phyloP scores from a whole-genome alignment of 2,113 vertebrate genomes.

The Indri indri region DNA sequence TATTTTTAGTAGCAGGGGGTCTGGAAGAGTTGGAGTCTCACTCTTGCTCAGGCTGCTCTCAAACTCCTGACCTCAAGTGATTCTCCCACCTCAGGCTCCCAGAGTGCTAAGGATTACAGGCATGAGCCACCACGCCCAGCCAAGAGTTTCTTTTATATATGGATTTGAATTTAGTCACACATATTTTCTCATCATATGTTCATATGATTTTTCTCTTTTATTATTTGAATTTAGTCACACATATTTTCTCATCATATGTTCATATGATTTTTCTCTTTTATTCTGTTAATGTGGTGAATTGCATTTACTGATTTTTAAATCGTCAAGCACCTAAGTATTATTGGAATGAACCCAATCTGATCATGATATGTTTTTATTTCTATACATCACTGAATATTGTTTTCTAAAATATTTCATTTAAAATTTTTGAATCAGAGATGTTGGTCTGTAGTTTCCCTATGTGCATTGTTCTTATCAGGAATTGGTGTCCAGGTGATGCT shows the following conservation, averaged over 20 bases:
- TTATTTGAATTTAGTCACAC: constrained; percentile 13
- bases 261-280: not conserved
- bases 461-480: not conserved
- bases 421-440: not conserved
- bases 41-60: too few relatives aligned
- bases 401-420: not conserved
- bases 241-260: not conserved
- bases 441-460: not conserved
- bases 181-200: not conserved
- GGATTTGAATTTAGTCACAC: not conserved
- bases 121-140: too few relatives aligned
- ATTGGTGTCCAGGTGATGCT: not conserved
- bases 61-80: too few relatives aligned
- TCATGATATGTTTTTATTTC: not conserved
- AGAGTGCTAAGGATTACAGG: too few relatives aligned
- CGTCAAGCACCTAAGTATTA: not conserved
- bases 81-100: too few relatives aligned
- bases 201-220: not conserved
- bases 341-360: not conserved
- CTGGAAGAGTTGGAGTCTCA: too few relatives aligned
- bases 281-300: not conserved
- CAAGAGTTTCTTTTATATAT: not conserved
- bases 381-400: not conserved
- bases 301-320: not conserved
- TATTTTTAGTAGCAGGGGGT: too few relatives aligned